A percentile compares a stretch with the other conserved stretches of the same genome.
These are phyloP conservation scores for Lanius collurio DNA, from an alignment of 2,113 vertebrate genomes.

Conservation along the genomic window DNA sequence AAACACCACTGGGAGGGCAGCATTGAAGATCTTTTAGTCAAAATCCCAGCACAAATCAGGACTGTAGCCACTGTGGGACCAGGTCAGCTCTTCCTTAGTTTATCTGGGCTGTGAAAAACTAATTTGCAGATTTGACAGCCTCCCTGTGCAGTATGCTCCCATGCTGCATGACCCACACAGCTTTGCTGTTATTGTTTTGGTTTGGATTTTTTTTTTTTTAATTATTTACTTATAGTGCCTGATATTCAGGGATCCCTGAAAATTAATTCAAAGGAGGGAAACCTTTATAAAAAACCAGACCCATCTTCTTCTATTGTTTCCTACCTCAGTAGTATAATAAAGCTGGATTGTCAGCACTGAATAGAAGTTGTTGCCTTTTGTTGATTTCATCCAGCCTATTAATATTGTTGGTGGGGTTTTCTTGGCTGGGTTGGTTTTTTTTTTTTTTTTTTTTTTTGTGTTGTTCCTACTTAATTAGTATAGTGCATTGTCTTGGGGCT, in stretches of 20 bases:
- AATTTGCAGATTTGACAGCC: neutral
- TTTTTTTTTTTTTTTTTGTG: neutral
- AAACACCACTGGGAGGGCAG: neutral
- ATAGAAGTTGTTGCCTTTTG: neutral
- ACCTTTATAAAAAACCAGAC: neutral
- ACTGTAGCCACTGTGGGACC: neutral
- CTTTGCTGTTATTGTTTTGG: neutral
- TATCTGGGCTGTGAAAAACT: neutral
- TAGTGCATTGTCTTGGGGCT: constrained; percentile 18
- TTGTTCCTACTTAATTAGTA: constrained; percentile 28
- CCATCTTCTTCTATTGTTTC: neutral
- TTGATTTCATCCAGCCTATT: neutral
- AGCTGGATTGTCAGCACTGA: neutral
- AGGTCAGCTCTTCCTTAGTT: neutral
- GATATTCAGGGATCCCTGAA: neutral
- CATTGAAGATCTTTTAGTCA: neutral
- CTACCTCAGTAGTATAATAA: neutral
- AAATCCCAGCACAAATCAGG: neutral
- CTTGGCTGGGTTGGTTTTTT: constrained; percentile 29
- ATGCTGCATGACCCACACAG: fast-evolving
- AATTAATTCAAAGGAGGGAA: neutral
- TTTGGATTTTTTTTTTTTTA: neutral
- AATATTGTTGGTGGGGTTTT: constrained; percentile 45
- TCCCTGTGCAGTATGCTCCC: neutral
- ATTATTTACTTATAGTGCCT: neutral